Conservation (phyloP, 2,888 invertebrate genomes). For the Diabrotica balteata region DNA sequence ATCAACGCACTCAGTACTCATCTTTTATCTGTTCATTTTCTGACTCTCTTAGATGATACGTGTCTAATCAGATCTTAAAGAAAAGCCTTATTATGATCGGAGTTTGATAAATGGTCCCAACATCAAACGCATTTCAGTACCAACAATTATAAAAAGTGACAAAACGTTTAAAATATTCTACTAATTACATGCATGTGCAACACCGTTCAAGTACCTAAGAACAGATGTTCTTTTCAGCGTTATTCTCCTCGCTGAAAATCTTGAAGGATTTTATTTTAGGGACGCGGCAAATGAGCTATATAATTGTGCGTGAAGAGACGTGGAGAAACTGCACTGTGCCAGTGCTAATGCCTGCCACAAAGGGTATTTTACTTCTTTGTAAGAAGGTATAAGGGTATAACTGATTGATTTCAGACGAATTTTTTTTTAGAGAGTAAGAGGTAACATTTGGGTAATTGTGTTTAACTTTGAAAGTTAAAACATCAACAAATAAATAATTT, state of each 20-base stretch:
- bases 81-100: slow-evolving; percentile 15
- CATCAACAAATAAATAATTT: too few species aligned
- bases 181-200: slow-evolving; percentile 50
- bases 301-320: slow-evolving; percentile 47
- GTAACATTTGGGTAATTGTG: too few species aligned
- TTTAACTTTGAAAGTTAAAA: too few species aligned
- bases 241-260: slow-evolving; percentile 38
- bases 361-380: too few species aligned
- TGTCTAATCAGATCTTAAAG: slow-evolving; percentile 17
- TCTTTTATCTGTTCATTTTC: slow-evolving; percentile 11
- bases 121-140: slow-evolving; percentile 35
- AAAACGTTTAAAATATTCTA: slow-evolving; percentile 46
- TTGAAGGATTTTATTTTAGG: slow-evolving; percentile 50
- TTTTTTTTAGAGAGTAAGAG: too few species aligned
- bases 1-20: slow-evolving; percentile 2
- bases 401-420: too few species aligned
- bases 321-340: slow-evolving; percentile 9
- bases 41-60: slow-evolving; percentile 2
- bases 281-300: slow-evolving; percentile 51
- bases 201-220: slow-evolving; percentile 25
- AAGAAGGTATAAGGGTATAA: too few species aligned
- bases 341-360: too few species aligned
- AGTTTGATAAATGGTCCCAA: slow-evolving; percentile 33
- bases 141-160: slow-evolving; percentile 42
- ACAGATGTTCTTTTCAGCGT: slow-evolving; percentile 47